Percentiles rank a stretch among this genome's conserved stretches.
phyloP scores from a whole-genome alignment of 2,113 vertebrate genomes.

The Meleagris gallopavo region DNA sequence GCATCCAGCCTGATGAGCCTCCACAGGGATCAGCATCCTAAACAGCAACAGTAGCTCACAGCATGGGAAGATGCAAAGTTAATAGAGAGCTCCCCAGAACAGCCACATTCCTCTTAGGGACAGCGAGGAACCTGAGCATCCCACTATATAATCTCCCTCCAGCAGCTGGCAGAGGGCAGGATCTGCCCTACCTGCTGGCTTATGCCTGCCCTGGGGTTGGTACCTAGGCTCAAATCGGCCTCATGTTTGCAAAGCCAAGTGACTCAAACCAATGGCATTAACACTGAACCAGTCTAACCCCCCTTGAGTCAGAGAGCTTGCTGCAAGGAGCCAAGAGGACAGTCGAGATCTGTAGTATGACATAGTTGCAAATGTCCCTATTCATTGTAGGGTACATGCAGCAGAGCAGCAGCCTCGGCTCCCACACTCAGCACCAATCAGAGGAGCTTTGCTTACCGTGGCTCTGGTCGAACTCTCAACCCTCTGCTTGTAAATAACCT shows the following conservation, averaged over 20 bases:
- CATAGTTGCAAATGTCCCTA: no score
- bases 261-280: not conserved
- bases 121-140: not conserved
- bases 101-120: not conserved
- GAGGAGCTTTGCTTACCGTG: not conserved
- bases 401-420: fast-evolving
- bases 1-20: not conserved
- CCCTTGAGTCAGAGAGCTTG: not conserved
- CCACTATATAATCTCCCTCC: not conserved
- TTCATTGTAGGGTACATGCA: fast-evolving
- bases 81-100: not conserved
- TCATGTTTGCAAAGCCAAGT: not conserved
- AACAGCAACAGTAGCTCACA: not conserved
- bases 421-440: not conserved
- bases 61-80: not conserved
- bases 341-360: not conserved
- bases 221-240: not conserved
- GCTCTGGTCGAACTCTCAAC: not conserved
- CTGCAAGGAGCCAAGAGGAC: not conserved
- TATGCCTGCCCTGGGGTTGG: not conserved
- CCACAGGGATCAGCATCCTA: not conserved
- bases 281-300: not conserved
- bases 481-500: not conserved
- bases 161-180: not conserved
- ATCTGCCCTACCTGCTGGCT: not conserved